A percentile compares a stretch with the other conserved stretches of the same genome.
Conservation (phyloP, 2,888 invertebrate genomes). For the Nephrotoma appendiculata region DNA sequence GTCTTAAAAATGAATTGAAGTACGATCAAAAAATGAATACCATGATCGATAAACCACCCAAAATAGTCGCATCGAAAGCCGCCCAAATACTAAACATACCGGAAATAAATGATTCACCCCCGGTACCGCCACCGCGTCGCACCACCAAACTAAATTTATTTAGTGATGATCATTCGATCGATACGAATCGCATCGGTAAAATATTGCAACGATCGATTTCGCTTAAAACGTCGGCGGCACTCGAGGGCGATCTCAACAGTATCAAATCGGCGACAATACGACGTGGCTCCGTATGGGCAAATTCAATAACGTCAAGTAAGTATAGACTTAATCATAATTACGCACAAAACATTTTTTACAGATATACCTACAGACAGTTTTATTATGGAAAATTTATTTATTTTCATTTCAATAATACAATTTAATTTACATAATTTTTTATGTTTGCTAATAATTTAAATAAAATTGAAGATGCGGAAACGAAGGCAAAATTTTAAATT, state of each 20-base stretch:
- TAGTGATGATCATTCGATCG: constrained; percentile 15
- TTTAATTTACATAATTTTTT: background rate
- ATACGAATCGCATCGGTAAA: background rate
- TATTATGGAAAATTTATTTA: background rate
- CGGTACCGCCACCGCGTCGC: background rate
- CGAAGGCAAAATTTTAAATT: background rate
- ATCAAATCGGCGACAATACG: constrained; percentile 15
- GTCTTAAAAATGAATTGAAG: constrained; percentile 18
- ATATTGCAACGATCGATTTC: constrained; percentile 11
- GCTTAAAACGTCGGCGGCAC: background rate
- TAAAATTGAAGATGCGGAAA: background rate
- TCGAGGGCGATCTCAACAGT: background rate
- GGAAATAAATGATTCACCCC: constrained; percentile 17
- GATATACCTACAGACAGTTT: background rate
- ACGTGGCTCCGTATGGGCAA: constrained; percentile 15
- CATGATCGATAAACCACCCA: constrained; percentile 12
- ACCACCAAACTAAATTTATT: constrained; percentile 17
- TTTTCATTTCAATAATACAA: background rate
- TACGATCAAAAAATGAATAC: constrained; percentile 26
- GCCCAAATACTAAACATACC: constrained; percentile 45
- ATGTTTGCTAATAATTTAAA: background rate
- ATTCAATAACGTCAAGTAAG: constrained; percentile 15
- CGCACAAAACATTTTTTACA: background rate
- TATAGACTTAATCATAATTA: constrained; percentile 8
- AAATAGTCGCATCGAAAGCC: constrained; percentile 44